phyloP scores from a whole-genome alignment of 2,888 invertebrate genomes.

The Galeruca laticollis region DNA sequence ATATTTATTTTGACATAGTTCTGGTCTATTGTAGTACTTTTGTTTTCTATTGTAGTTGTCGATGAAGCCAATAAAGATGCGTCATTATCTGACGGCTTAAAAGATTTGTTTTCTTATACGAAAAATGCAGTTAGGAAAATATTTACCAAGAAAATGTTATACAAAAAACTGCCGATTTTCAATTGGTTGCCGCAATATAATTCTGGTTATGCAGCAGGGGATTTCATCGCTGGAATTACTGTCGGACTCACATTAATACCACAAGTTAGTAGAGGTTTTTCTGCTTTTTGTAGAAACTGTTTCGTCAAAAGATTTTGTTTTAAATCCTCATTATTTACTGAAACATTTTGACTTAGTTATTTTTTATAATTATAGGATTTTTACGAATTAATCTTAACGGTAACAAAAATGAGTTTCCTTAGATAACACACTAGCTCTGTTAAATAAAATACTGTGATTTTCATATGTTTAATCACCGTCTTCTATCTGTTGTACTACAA shows the following conservation, averaged over 20 bases:
- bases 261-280: conserved; percentile 68
- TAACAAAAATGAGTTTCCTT: too few relatives aligned
- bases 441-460: too few relatives aligned
- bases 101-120: conserved; percentile 62
- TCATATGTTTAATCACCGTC: too few relatives aligned
- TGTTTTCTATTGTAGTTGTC: conserved; percentile 23
- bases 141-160: conserved; percentile 79
- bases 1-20: too few relatives aligned
- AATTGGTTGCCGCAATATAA: conserved; percentile 84
- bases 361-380: too few relatives aligned
- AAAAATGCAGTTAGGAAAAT: conserved; percentile 66
- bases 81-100: conserved; percentile 44
- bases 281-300: neutral
- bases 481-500: too few relatives aligned
- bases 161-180: conserved; percentile 80
- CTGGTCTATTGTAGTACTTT: neutral
- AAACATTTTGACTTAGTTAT: too few relatives aligned
- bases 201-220: conserved; percentile 79
- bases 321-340: too few relatives aligned
- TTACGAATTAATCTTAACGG: too few relatives aligned
- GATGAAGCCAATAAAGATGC: conserved; percentile 60
- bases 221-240: conserved; percentile 85
- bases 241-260: conserved; percentile 94
- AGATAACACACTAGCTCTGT: too few relatives aligned
- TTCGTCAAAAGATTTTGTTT: too few relatives aligned